Evolutionary conservation across 1,140 invertebrate species (phyloP).

Genomic region (Euglossa dilemma): DNA sequence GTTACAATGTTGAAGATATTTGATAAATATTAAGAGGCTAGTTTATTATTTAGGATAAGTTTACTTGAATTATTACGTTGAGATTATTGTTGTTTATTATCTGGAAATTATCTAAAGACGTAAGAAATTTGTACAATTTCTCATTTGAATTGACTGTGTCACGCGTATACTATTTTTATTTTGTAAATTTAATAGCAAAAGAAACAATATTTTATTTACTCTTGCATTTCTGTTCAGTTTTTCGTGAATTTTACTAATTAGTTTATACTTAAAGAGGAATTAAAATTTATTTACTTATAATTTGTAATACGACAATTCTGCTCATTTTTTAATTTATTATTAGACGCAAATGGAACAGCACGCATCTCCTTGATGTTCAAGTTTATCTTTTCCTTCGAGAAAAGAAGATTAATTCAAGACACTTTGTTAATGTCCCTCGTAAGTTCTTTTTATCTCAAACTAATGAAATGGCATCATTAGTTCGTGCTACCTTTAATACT

Average conservation of each 20-base stretch:
- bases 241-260: not conserved
- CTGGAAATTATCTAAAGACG: too few species aligned
- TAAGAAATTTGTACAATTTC: too few species aligned
- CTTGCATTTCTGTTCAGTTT: not conserved
- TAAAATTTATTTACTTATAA: not conserved
- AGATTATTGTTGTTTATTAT: too few species aligned
- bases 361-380: too few species aligned
- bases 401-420: not conserved
- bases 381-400: not conserved
- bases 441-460: conserved; percentile 15
- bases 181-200: not conserved
- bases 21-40: too few species aligned
- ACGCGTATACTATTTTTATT: too few species aligned
- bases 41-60: too few species aligned
- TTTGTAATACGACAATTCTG: not conserved
- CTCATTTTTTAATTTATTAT: not conserved
- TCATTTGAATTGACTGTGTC: too few species aligned
- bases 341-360: not conserved
- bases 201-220: not conserved
- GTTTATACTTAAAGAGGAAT: not conserved
- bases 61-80: too few species aligned
- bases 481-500: conserved; percentile 10
- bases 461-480: conserved; percentile 8
- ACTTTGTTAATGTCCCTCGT: conserved; percentile 22
- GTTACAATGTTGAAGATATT: too few species aligned